A percentile compares a stretch with the other conserved stretches of the same genome.
Conservation (phyloP, 2,797 vertebrate species). For the Rallus crepitans region DNA sequence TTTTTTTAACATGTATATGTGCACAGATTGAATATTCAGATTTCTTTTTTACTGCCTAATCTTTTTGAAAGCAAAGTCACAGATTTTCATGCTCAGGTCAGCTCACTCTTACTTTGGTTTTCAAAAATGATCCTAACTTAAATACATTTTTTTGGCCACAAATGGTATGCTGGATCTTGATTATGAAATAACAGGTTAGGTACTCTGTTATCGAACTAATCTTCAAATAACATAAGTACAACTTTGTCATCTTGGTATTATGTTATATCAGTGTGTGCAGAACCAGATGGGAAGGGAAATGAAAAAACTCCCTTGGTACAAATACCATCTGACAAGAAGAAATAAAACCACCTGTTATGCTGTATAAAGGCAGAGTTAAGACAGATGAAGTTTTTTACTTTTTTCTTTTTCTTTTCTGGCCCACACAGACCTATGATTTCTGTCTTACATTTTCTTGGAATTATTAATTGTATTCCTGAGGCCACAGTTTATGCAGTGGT, state of each 20-base stretch:
- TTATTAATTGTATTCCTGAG: slow-evolving; percentile 12
- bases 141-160: background rate
- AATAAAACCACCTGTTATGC: slow-evolving; percentile 62
- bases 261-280: background rate
- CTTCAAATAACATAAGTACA: background rate
- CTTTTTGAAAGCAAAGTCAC: background rate
- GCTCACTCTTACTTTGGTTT: background rate
- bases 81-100: background rate
- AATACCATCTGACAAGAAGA: slow-evolving; percentile 51
- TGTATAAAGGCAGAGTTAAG: background rate
- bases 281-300: slow-evolving; percentile 53
- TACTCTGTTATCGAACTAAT: background rate
- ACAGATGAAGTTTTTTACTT: background rate
- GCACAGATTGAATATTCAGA: background rate
- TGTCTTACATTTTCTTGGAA: background rate
- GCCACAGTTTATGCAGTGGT: background rate
- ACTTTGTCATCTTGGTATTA: slow-evolving; percentile 31
- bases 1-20: background rate
- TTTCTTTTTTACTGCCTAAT: background rate
- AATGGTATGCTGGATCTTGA: background rate
- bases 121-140: background rate
- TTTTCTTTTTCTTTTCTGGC: background rate
- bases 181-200: background rate
- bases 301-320: slow-evolving; percentile 43
- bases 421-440: background rate